phyloP scores from a whole-genome alignment of 2,888 invertebrate species.

The Euproctis similis region DNA sequence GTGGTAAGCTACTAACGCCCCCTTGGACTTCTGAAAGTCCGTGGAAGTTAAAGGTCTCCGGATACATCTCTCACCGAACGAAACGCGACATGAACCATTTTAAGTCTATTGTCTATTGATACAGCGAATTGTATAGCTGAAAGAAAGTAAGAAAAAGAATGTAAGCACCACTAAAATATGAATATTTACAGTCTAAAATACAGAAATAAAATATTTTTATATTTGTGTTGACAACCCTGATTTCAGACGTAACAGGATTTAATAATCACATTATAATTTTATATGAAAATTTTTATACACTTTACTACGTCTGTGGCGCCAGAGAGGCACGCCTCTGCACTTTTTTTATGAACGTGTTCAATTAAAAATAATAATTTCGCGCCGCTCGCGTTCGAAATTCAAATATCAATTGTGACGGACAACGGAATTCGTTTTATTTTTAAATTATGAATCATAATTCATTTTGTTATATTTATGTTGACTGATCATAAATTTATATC shows the following conservation, averaged over 20 bases:
- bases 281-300: conserved; percentile 31
- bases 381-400: conserved; percentile 16
- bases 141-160: too few relatives aligned
- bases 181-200: background rate
- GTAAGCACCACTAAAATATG: too few relatives aligned
- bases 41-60: too few relatives aligned
- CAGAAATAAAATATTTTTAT: conserved; percentile 3
- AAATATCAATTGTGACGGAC: conserved; percentile 21
- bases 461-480: too few relatives aligned
- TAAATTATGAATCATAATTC: too few relatives aligned
- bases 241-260: conserved; percentile 35
- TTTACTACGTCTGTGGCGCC: conserved; percentile 53
- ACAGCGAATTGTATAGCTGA: too few relatives aligned
- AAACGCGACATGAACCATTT: too few relatives aligned
- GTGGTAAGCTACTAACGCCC: too few relatives aligned
- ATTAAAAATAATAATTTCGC: conserved; percentile 31
- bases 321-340: conserved; percentile 27
- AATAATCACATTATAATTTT: conserved; percentile 57
- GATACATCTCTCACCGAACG: too few relatives aligned
- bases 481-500: too few relatives aligned
- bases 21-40: too few relatives aligned
- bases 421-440: conserved; percentile 8
- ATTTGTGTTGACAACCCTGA: conserved; percentile 22
- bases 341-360: conserved; percentile 29
- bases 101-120: too few relatives aligned